phyloP scores from a whole-genome alignment of 1,140 invertebrate species.

The Adelges cooleyi region DNA sequence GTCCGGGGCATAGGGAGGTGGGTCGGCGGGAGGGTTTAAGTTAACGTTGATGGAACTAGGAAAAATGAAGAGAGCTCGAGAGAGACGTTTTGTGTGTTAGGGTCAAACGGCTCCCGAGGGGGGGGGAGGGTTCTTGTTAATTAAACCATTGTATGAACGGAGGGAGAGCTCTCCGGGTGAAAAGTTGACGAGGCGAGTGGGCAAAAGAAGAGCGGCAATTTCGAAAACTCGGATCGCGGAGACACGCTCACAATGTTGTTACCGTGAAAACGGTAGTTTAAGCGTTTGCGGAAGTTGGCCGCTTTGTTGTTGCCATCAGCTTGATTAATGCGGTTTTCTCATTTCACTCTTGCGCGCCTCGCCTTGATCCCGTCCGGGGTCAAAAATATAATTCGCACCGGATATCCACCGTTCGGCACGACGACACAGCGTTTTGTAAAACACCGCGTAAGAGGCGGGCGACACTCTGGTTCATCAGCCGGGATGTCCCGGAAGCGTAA shows the following conservation, averaged over 20 bases:
- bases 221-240: background rate
- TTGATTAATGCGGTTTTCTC: constrained; percentile 20
- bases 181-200: background rate
- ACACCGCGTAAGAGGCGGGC: no score
- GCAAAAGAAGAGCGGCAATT: background rate
- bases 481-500: no score
- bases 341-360: no score
- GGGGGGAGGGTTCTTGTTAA: background rate
- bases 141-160: background rate
- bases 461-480: no score
- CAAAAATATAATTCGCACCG: no score
- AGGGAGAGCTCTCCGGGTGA: background rate
- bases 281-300: background rate
- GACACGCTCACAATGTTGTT: background rate
- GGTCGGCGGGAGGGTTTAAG: no score
- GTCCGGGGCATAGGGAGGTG: no score
- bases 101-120: background rate
- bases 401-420: no score
- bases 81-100: background rate
- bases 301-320: background rate
- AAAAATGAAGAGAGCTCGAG: no score
- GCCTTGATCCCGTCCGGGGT: no score
- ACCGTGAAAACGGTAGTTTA: background rate
- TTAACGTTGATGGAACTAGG: no score
- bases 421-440: no score